A percentile compares a stretch with the other conserved stretches of the same genome.
These are phyloP conservation scores for Theonella swinhoei DNA, from an alignment of 37 sponge, comb jelly and placozoan genomes.

Conservation along the genomic window DNA sequence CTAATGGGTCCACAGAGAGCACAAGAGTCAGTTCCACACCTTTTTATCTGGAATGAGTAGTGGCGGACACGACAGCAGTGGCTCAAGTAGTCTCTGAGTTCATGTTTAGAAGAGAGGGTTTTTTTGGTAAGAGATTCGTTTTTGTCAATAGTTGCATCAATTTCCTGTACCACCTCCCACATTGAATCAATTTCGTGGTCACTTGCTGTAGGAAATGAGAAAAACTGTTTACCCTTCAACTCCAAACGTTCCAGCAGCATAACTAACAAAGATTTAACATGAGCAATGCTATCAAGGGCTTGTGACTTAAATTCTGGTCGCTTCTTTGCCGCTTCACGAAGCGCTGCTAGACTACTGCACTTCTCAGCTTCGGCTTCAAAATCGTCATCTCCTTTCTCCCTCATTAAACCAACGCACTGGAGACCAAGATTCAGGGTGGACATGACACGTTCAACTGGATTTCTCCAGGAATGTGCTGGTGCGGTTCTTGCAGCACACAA, in stretches of 20 bases:
- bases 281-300: not conserved
- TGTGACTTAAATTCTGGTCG: not conserved
- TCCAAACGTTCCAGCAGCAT: constrained; percentile 6
- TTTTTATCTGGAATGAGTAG: constrained; percentile 48
- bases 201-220: constrained; percentile 10
- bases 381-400: not conserved
- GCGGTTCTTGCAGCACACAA: constrained; percentile 35
- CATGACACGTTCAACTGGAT: constrained; percentile 56
- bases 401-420: too few species aligned
- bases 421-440: constrained; percentile 31
- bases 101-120: not conserved
- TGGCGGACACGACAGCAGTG: constrained; percentile 43
- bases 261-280: not conserved
- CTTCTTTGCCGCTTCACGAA: constrained; percentile 12
- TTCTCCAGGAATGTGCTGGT: constrained; percentile 52
- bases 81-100: not conserved
- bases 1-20: constrained; percentile 24
- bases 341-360: constrained; percentile 20
- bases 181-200: not conserved
- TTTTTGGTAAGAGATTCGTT: constrained; percentile 11
- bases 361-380: constrained; percentile 25
- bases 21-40: constrained; percentile 35
- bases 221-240: constrained; percentile 40
- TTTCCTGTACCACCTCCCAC: not conserved
- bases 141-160: constrained; percentile 10